phyloP scores from a whole-genome alignment of 2,113 vertebrate species.

The Hippolais icterina region DNA sequence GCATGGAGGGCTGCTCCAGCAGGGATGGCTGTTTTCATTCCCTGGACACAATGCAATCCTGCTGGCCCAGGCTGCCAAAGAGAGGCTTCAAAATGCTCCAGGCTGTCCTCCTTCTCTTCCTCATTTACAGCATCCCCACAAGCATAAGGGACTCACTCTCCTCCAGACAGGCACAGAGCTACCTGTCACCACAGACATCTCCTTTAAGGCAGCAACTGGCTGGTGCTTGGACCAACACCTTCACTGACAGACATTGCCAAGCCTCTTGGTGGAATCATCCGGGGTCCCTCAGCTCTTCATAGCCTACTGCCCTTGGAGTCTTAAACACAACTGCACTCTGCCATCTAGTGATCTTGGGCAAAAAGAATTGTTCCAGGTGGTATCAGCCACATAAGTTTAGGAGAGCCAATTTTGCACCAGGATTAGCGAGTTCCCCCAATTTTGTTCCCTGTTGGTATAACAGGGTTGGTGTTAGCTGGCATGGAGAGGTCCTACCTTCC shows the following conservation, averaged over 20 bases:
- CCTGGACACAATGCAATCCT: rapidly evolving
- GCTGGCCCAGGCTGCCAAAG: not conserved
- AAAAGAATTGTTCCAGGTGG: not conserved
- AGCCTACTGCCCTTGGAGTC: not conserved
- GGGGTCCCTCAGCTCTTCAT: not conserved
- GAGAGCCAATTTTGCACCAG: not conserved
- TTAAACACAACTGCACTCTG: constrained; percentile 29
- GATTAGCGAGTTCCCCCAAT: rapidly evolving
- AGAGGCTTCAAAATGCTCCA: not conserved
- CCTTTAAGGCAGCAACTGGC: not conserved
- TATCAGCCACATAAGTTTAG: not conserved
- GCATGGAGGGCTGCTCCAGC: not conserved
- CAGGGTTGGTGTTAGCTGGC: not conserved
- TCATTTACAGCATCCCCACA: not conserved
- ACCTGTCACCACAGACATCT: not conserved
- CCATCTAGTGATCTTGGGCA: constrained; percentile 45
- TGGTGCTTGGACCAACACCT: not conserved
- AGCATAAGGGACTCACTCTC: not conserved
- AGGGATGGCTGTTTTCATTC: not conserved
- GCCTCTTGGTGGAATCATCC: not conserved
- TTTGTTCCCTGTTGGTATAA: not conserved
- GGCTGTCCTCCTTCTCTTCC: not conserved
- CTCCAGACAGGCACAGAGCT: not conserved
- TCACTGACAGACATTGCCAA: not conserved
- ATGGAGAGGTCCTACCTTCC: not conserved